Conservation (phyloP, 2,888 invertebrate genomes). For the Gymnosoma rotundatum region DNA sequence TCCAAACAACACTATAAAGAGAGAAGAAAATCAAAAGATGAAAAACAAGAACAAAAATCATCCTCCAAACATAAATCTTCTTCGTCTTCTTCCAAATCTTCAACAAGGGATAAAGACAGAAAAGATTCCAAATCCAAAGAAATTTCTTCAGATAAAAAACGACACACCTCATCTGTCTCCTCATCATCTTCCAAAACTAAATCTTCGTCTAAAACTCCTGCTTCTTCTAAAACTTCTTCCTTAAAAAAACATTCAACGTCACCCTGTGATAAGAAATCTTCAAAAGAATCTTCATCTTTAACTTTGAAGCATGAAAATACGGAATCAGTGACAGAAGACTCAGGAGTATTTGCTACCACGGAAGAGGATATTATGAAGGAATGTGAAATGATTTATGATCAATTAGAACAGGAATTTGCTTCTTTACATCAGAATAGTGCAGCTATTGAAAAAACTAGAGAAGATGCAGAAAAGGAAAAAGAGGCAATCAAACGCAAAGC, state of each 20-base stretch:
- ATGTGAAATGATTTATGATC: conserved; percentile 93
- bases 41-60: conserved; percentile 51
- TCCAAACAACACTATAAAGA: conserved; percentile 70
- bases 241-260: conserved; percentile 52
- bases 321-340: conserved; percentile 21
- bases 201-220: too few relatives aligned
- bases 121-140: conserved; percentile 72
- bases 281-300: conserved; percentile 65
- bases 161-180: conserved; percentile 49
- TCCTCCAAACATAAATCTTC: conserved; percentile 61
- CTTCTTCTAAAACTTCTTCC: conserved; percentile 32
- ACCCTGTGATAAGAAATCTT: conserved; percentile 64
- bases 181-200: too few relatives aligned
- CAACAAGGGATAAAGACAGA: conserved; percentile 57
- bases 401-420: conserved; percentile 84
- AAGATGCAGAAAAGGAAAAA: conserved; percentile 73
- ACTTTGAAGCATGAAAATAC: conserved; percentile 33
- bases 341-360: conserved; percentile 80
- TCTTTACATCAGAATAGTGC: conserved; percentile 72
- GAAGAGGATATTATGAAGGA: conserved; percentile 90
- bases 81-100: conserved; percentile 60
- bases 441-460: conserved; percentile 73
- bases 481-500: conserved; percentile 75
- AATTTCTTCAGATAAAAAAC: conserved; percentile 71
- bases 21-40: conserved; percentile 68